phyloP scores from a whole-genome alignment of 2,888 invertebrate genomes.

The Protodeltote pygarga region DNA sequence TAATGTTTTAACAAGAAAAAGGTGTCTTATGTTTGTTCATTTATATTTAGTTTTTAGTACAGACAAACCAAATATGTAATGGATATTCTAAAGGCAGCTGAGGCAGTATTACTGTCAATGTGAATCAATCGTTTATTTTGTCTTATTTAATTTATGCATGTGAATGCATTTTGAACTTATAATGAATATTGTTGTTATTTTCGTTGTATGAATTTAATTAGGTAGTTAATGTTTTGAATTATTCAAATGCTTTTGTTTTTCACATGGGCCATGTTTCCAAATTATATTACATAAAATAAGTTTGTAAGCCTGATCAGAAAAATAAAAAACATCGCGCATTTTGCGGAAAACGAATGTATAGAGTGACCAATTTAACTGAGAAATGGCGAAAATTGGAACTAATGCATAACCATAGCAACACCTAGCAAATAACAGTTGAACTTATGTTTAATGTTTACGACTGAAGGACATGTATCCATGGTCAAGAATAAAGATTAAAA shows the following conservation, averaged over 20 bases:
- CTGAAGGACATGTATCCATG: too few species aligned
- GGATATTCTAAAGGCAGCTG: slow-evolving; percentile 24
- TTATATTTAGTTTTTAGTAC: slow-evolving; percentile 12
- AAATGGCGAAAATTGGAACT: too few species aligned
- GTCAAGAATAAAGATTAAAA: too few species aligned
- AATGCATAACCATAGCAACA: too few species aligned
- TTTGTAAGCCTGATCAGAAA: slow-evolving; percentile 3
- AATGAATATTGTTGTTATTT: slow-evolving; percentile 47
- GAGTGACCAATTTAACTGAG: too few species aligned
- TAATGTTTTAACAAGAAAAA: slow-evolving; percentile 3
- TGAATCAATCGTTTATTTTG: slow-evolving; percentile 40
- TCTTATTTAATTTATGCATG: slow-evolving; percentile 32
- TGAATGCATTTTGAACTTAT: slow-evolving; percentile 36
- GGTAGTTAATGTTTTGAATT: slow-evolving; percentile 32
- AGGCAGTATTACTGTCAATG: slow-evolving; percentile 39
- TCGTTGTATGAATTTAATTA: slow-evolving; percentile 48
- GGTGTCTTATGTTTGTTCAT: slow-evolving; percentile 2
- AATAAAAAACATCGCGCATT: slow-evolving; percentile 3
- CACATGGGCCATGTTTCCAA: slow-evolving; percentile 30
- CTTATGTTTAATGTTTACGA: too few species aligned
- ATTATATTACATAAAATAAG: slow-evolving; percentile 11
- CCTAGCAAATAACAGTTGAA: too few species aligned
- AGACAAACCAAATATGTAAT: slow-evolving; percentile 24
- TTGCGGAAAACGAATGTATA: too few species aligned
- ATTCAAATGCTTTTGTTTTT: slow-evolving; percentile 23